phyloP scores from a whole-genome alignment of 2,888 invertebrate genomes.

The Timandra comae region DNA sequence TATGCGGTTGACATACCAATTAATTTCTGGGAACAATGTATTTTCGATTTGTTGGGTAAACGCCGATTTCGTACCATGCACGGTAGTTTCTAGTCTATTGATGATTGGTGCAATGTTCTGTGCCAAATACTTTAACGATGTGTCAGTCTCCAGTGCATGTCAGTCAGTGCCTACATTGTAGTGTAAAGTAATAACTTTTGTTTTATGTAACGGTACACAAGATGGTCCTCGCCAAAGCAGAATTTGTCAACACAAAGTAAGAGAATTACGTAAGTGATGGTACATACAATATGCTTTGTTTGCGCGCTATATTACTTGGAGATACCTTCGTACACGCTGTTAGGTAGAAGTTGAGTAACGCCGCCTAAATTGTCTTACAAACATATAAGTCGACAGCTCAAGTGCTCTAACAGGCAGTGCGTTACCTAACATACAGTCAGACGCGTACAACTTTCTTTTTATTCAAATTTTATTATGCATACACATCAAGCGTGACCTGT shows the following conservation, averaged over 20 bases:
- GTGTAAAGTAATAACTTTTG: not conserved
- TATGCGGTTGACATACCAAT: slow-evolving; percentile 17
- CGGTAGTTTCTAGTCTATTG: slow-evolving; percentile 3
- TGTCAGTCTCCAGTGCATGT: slow-evolving; percentile 5
- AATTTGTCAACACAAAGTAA: slow-evolving; percentile 19
- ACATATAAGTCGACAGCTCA: slow-evolving; percentile 5
- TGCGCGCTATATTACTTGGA: slow-evolving; percentile 9
- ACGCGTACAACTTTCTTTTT: slow-evolving; percentile 7
- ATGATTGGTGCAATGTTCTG: slow-evolving; percentile 2
- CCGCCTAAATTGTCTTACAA: slow-evolving; percentile 16
- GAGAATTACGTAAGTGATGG: slow-evolving; percentile 17
- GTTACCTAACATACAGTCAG: slow-evolving; percentile 13
- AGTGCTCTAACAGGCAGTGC: slow-evolving; percentile 1
- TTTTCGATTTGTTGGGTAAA: too few relatives aligned
- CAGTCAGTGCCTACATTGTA: too few relatives aligned
- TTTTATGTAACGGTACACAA: slow-evolving; percentile 13
- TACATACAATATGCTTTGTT: slow-evolving; percentile 18
- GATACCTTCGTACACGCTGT: slow-evolving; percentile 2
- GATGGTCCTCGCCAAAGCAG: slow-evolving; percentile 15
- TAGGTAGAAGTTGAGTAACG: slow-evolving; percentile 10
- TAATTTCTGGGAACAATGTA: slow-evolving; percentile 14
- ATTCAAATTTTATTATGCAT: too few relatives aligned
- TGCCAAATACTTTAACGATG: slow-evolving; percentile 5
- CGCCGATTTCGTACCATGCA: slow-evolving; percentile 2
- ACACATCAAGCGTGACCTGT: too few relatives aligned